Percentiles rank a stretch among this genome's conserved stretches.
Conservation (phyloP, 2,113 vertebrate genomes). For the Saguinus midas region DNA sequence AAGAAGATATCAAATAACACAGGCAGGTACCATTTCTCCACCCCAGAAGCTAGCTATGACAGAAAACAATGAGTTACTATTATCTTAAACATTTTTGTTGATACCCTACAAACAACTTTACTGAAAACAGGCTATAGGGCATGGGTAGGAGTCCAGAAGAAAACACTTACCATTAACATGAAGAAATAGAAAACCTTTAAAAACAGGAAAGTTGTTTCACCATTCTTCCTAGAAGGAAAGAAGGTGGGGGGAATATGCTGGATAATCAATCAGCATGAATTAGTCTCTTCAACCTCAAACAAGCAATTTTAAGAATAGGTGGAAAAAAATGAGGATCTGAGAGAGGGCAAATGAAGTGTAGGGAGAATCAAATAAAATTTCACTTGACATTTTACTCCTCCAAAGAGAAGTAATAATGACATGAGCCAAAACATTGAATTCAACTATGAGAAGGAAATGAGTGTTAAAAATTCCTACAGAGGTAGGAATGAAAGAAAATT, state of each 20-base stretch:
- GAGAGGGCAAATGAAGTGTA: not conserved
- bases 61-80: not conserved
- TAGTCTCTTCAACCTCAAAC: slow-evolving; percentile 31
- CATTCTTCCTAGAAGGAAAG: not conserved
- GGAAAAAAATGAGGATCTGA: not conserved
- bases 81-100: not conserved
- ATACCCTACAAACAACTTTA: not conserved
- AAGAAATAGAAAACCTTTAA: not conserved
- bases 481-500: not conserved
- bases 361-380: not conserved
- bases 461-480: slow-evolving; percentile 19
- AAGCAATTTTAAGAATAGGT: slow-evolving; percentile 4
- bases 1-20: not conserved
- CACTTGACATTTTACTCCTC: slow-evolving; percentile 40
- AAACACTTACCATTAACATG: not conserved
- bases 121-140: not conserved
- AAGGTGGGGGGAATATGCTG: not conserved
- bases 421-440: slow-evolving; percentile 46
- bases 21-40: not conserved
- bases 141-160: not conserved
- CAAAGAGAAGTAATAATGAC: slow-evolving; percentile 39
- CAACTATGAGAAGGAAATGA: slow-evolving; percentile 25
- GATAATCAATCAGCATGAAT: not conserved
- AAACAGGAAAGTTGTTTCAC: not conserved
- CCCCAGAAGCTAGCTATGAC: not conserved